phyloP scores from a whole-genome alignment of 2,113 vertebrate species.

The Galbula dea region DNA sequence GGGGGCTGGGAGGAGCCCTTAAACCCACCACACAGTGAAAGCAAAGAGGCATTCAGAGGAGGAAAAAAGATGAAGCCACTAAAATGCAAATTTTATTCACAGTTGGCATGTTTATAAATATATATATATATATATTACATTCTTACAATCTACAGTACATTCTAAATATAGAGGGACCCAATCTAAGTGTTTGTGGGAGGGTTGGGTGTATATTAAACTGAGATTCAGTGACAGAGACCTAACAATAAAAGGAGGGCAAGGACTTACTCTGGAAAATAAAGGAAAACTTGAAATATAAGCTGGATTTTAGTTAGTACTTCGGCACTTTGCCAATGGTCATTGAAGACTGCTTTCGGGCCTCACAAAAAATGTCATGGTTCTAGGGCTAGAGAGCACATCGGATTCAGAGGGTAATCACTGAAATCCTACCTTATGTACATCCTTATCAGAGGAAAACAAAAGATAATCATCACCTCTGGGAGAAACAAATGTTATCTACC shows the following conservation, averaged over 20 bases:
- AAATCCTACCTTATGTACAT: background rate
- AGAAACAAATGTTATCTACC: background rate
- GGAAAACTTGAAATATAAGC: background rate
- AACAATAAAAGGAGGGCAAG: background rate
- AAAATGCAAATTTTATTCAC: conserved; percentile 72
- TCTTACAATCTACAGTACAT: conserved; percentile 69
- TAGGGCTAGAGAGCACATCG: background rate
- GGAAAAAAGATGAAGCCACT: conserved; percentile 38
- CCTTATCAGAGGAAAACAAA: background rate
- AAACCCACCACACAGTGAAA: too few species aligned
- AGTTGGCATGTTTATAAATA: conserved; percentile 72
- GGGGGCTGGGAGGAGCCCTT: too few species aligned
- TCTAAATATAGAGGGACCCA: conserved; percentile 39
- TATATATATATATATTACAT: conserved; percentile 72
- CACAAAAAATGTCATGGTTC: background rate
- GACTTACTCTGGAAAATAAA: background rate
- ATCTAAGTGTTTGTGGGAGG: conserved; percentile 27
- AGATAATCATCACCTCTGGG: background rate
- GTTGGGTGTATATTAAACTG: background rate
- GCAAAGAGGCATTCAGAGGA: conserved; percentile 14
- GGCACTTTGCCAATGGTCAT: background rate
- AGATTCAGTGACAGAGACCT: background rate
- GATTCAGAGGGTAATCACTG: background rate
- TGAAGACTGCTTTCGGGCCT: background rate
- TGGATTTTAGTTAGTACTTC: background rate